Percentiles rank a stretch among this genome's conserved stretches.
These are phyloP conservation scores for Drosophila yooni DNA, from an alignment of 2,888 invertebrate species.

Conservation along the genomic window DNA sequence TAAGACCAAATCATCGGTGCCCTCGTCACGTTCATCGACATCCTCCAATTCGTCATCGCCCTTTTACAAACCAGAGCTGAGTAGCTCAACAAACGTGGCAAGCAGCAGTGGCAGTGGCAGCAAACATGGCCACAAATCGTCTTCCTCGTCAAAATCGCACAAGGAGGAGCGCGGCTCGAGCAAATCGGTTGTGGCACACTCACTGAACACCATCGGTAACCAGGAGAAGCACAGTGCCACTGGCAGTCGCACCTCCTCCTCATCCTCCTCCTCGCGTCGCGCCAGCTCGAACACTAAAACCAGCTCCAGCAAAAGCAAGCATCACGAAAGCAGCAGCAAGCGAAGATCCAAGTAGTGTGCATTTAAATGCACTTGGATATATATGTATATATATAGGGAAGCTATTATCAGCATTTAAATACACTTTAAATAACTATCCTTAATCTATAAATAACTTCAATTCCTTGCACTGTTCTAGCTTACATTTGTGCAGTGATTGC, in stretches of 20 bases:
- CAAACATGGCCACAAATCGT: conserved; percentile 74
- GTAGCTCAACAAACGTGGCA: conserved; percentile 62
- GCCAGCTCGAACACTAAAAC: conserved; percentile 63
- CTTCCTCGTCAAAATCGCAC: conserved; percentile 76
- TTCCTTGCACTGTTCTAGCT: background rate
- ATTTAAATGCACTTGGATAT: background rate
- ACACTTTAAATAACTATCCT: background rate
- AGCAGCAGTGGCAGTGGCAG: conserved; percentile 71
- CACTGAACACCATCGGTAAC: conserved; percentile 90
- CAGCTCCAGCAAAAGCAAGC: conserved; percentile 75
- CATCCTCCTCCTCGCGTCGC: conserved; percentile 61
- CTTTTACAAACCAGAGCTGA: conserved; percentile 79
- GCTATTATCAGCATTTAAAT: too few relatives aligned
- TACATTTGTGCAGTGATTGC: background rate
- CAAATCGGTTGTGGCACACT: conserved; percentile 84
- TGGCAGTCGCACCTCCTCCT: conserved; percentile 29
- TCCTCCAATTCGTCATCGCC: conserved; percentile 84
- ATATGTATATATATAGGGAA: background rate
- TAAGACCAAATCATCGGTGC: conserved; percentile 81
- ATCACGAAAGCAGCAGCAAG: conserved; percentile 82
- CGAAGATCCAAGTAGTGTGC: too few relatives aligned
- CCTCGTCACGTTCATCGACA: conserved; percentile 83
- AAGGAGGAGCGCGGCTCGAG: conserved; percentile 71
- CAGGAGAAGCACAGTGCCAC: conserved; percentile 87
- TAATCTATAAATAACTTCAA: background rate